A percentile compares a stretch with the other conserved stretches of the same genome.
Evolutionary conservation across 1,140 invertebrate species (phyloP).

Genomic region (Palaemon carinicauda): DNA sequence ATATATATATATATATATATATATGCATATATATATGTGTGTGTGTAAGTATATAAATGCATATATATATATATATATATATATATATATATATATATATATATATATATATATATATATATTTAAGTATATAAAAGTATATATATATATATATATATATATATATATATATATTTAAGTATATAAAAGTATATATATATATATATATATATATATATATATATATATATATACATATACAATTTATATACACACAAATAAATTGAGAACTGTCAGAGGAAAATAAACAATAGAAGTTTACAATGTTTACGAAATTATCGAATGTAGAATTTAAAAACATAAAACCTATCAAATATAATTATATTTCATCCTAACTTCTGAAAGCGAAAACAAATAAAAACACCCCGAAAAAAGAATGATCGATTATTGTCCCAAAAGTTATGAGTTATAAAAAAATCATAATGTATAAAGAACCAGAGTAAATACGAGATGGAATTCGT

Average conservation of each 20-base stretch:
- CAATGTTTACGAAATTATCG: no score
- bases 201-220: neutral
- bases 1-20: neutral
- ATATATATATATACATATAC: neutral
- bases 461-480: no score
- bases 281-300: no score
- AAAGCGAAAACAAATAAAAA: neutral
- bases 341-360: neutral
- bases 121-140: no score
- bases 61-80: slow-evolving; percentile 5
- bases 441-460: no score
- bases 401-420: no score
- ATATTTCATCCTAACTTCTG: no score
- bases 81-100: neutral
- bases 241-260: neutral
- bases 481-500: no score
- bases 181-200: neutral
- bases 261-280: no score
- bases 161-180: neutral
- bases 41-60: neutral
- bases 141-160: neutral
- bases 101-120: slow-evolving; percentile 2
- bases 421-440: no score
- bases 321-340: no score
- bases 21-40: neutral